Base-by-base conservation (phyloP, 2,113 vertebrate species). In the Lichenostomus cassidix region DNA sequence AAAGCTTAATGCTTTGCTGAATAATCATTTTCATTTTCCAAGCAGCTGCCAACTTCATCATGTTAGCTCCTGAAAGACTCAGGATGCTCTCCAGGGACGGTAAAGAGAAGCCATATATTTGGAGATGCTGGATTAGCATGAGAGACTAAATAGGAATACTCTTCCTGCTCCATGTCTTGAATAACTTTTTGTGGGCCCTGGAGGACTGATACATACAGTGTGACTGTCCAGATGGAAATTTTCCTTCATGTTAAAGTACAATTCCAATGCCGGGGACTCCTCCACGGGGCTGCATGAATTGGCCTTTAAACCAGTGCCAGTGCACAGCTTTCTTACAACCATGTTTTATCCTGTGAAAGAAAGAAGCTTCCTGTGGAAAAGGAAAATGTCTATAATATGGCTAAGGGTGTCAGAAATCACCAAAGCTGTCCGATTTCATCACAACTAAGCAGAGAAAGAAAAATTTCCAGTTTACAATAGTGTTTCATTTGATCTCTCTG, bases 341-440 rank as follows among this genome's bases (percentile, higher is more conserved):
- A 23, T 69, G 39, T 62, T 46, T 33, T 77, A 28, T 23, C 11
- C n/a, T 69, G n/a, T 29, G n/a, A 39, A 69, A 37, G 37, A 46
- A 69, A 25, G 41, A 60, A 46, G 5, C 28, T 62, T 56, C n/a
- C n/a, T 39, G 17, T 35, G 33, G n/a, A 6, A 46, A 73, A 50
- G 18, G 11, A 23, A 15, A 56, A 73, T 12, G 17, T 33, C 10
- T 0, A 0, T 46, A 53, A 47, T 10, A 37, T 15, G 2, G 59
- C 16, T 33, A 39, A 44, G 29, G 11, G 9, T 27, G n/a, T 59
- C 17, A 84, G 60, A 70, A 50, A 11, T 59, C 31, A 55, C 41
- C 14, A 17, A 35, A 28, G 17, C 9, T 59, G 5, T 63, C n/a
- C 17, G 47, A 49, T 53, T 15, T 5, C 13, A 19, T 11, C 6